Evolutionary conservation across 1,140 invertebrate genomes (phyloP), one percentile per base, ranked within the genome.

Genomic region (Sarcophaga peregrina): DNA sequence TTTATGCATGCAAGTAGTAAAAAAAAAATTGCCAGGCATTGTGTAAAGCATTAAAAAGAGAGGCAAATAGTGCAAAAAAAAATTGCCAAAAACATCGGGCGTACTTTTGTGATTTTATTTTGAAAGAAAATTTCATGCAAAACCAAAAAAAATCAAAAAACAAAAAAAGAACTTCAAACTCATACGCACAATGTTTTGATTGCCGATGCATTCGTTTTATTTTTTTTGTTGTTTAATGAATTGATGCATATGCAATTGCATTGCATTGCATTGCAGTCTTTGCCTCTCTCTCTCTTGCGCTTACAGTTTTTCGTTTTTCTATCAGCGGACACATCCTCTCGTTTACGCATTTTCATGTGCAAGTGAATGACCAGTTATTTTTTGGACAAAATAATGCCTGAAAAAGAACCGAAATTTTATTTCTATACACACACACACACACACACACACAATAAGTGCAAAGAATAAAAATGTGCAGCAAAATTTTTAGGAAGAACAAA

Each of bases 261-360:
- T n/a, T 58, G 3, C 52, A 68, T 0, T 68, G 62, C 62, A 68
- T 17, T 68, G 62, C 17, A 68, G 62, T 68, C 54, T 20, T 20
- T n/a, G n/a, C 10, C 9, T 68, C 6, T 68, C 50, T 68, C 4
- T n/a, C 62, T 68, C 62, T 17, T 68, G 15, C 50, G 15, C 50
- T 20, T 68, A n/a, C 17, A 15, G 7, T n/a, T 58, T 58, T 58
- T 58, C n/a, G 13, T n/a, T 58, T 58, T 68, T 68, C 62, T 68
- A 78, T 78, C 75, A 20, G 8, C 62, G 20, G 25, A 9, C 11
- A 11, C 47, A 8, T 45, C 73, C 47, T 78, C 75, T 78, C 75
- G 50, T 78, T 11, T 20, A 78, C 75, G 75, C 75, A 78, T 50
- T 78, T 68, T 68, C 20, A 52, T 37, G 25, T 37, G 62, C 62